Evolutionary conservation across 2,113 vertebrate genomes (phyloP).

Genomic region (Uropsilus gracilis): DNA sequence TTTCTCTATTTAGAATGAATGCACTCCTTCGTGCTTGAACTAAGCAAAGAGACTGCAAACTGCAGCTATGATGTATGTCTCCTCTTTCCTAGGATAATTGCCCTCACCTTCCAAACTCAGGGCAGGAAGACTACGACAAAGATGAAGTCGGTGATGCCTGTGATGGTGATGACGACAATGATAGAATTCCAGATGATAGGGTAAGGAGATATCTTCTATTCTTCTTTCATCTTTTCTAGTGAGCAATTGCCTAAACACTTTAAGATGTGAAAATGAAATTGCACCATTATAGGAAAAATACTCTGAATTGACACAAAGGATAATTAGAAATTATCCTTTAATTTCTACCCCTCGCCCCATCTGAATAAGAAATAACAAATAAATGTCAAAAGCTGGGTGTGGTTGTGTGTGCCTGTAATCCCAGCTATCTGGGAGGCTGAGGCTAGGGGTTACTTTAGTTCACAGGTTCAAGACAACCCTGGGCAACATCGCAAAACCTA

Average conservation of each 20-base stretch:
- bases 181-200: slow-evolving; percentile 95
- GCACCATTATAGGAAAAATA: background rate
- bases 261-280: background rate
- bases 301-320: background rate
- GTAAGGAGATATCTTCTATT: slow-evolving; percentile 82
- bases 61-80: background rate
- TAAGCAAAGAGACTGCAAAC: background rate
- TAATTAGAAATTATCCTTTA: background rate
- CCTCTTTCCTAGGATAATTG: slow-evolving; percentile 93
- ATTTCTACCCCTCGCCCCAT: background rate
- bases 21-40: fast-evolving
- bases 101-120: slow-evolving; percentile 97
- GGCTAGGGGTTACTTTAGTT: too few relatives aligned
- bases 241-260: background rate
- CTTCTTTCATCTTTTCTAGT: background rate
- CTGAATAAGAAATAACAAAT: background rate
- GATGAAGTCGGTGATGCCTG: slow-evolving; percentile 98
- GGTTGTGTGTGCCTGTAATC: too few relatives aligned
- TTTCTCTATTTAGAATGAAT: fast-evolving
- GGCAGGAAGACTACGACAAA: slow-evolving; percentile 98
- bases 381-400: too few relatives aligned
- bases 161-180: slow-evolving; percentile 96
- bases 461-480: too few relatives aligned
- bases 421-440: too few relatives aligned
- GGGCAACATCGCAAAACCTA: too few relatives aligned